phyloP scores from a whole-genome alignment of 1,140 invertebrate species.

The Samia ricini region DNA sequence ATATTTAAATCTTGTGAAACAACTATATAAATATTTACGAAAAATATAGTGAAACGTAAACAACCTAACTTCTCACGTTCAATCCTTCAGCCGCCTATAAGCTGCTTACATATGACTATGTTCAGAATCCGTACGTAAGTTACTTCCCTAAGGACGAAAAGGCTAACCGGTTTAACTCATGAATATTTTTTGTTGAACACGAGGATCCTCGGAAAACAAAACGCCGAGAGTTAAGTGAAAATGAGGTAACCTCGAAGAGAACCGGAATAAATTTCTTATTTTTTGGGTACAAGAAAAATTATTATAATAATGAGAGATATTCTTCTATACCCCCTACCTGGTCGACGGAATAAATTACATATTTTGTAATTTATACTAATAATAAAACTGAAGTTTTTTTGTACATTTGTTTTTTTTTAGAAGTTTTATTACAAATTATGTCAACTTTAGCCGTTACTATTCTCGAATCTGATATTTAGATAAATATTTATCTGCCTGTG shows the following conservation, averaged over 20 bases:
- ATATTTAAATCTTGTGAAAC: no score
- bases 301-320: background rate
- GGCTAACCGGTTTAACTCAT: slow-evolving; percentile 1
- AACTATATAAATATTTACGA: no score
- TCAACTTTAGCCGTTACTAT: no score
- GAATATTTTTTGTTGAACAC: slow-evolving; percentile 4
- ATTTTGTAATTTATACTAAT: no score
- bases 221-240: slow-evolving; percentile 8
- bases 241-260: background rate
- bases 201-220: background rate
- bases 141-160: slow-evolving; percentile 1
- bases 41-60: background rate
- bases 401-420: no score
- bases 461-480: no score
- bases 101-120: background rate
- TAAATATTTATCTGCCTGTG: no score
- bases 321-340: no score
- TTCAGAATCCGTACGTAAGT: background rate
- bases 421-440: no score
- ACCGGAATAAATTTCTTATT: slow-evolving; percentile 1
- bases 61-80: background rate
- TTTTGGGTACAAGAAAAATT: background rate
- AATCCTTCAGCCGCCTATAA: background rate
- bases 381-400: no score
- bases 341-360: no score